Conservation (phyloP, 2,797 vertebrate species). For the Rhinogobio ventralis region DNA sequence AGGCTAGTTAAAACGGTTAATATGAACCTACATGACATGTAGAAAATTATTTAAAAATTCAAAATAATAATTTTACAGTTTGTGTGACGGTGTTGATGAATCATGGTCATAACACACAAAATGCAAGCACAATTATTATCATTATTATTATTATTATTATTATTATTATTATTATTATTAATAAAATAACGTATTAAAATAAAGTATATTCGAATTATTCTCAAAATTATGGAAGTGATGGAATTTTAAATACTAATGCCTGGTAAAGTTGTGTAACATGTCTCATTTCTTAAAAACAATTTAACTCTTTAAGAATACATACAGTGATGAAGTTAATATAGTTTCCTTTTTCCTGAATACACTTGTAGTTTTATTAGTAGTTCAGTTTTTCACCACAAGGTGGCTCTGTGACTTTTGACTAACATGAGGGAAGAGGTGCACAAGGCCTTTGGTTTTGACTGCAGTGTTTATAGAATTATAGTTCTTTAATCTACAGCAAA, state of each 20-base stretch:
- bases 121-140: neutral
- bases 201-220: no score
- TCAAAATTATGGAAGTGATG: neutral
- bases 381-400: conserved; percentile 11
- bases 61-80: neutral
- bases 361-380: neutral
- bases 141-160: no score
- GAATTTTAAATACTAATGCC: neutral
- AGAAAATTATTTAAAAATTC: neutral
- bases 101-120: neutral
- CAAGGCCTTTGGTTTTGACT: neutral
- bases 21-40: neutral
- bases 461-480: neutral
- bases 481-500: neutral
- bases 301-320: neutral
- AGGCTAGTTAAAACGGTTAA: neutral
- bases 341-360: neutral
- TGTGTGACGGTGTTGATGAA: neutral
- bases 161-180: no score
- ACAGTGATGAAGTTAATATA: neutral
- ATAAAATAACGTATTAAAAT: no score
- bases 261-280: neutral
- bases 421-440: no score
- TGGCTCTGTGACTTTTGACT: conserved; percentile 9
- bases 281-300: neutral